Evolutionary conservation across 2,797 vertebrate species (phyloP).

Genomic region (Cheirogaleus major): DNA sequence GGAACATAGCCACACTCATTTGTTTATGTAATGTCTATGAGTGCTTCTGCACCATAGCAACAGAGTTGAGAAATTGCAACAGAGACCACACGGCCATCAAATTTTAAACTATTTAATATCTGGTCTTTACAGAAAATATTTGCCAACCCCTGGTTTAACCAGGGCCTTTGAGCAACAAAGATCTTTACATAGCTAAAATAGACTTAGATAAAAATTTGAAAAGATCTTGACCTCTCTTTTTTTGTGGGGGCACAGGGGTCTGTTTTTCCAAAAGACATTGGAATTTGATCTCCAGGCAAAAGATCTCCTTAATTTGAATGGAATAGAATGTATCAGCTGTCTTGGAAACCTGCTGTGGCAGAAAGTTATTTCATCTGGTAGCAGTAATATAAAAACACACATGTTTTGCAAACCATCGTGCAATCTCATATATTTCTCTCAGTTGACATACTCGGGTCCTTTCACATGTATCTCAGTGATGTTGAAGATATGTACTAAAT

Average conservation of each 20-base stretch:
- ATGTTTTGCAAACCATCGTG: not conserved
- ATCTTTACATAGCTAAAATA: constrained; percentile 27
- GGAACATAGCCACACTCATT: not conserved
- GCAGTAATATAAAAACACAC: not conserved
- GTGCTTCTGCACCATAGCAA: not conserved
- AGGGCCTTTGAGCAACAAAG: not conserved
- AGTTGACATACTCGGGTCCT: not conserved
- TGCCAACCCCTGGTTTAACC: not conserved
- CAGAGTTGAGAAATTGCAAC: not conserved
- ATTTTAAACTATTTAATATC: not conserved
- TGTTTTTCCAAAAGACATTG: constrained; percentile 23
- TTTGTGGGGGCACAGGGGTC: not conserved
- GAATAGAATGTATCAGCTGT: not conserved
- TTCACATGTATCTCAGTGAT: not conserved
- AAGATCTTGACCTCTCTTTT: not conserved
- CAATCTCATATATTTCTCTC: not conserved
- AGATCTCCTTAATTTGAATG: not conserved
- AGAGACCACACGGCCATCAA: not conserved
- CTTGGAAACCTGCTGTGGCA: not conserved
- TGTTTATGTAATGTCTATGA: not conserved
- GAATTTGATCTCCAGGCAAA: constrained; percentile 3
- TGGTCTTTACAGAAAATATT: not conserved
- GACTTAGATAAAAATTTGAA: constrained; percentile 38
- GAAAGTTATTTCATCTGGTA: not conserved
- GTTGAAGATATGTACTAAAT: not conserved